A percentile compares a stretch with the other conserved stretches of the same genome.
Conservation (phyloP, 2,113 vertebrate species). For the Sterrhoptilus dennistouni region DNA sequence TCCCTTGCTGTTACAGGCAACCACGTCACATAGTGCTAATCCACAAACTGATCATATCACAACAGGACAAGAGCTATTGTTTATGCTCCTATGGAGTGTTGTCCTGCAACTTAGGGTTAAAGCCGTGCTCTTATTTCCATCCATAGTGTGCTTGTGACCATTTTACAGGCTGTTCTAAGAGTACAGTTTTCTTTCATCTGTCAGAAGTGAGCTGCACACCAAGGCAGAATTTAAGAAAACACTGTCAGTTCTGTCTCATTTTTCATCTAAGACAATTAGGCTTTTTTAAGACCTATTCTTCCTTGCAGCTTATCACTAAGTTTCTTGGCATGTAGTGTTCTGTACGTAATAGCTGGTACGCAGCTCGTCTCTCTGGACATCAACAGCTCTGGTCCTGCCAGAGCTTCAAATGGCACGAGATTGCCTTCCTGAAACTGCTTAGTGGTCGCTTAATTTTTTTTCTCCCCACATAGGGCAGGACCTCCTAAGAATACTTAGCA, state of each 20-base stretch:
- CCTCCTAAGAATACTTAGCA: neutral
- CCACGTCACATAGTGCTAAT: neutral
- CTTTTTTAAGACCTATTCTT: slow-evolving; percentile 51
- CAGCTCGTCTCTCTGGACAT: neutral
- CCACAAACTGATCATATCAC: neutral
- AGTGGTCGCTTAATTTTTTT: neutral
- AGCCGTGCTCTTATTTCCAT: neutral
- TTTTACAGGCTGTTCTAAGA: neutral
- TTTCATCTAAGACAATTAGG: slow-evolving; percentile 31
- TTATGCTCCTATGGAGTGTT: neutral
- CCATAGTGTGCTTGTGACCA: accelerated
- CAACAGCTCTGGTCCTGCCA: neutral
- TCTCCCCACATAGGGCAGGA: neutral
- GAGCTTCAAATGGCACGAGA: neutral
- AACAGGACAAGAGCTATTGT: neutral
- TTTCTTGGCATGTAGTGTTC: slow-evolving; percentile 21
- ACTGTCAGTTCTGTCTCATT: slow-evolving; percentile 26
- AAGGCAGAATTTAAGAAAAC: slow-evolving; percentile 25
- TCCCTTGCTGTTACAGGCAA: neutral
- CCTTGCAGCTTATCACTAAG: slow-evolving; percentile 15
- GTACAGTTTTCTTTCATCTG: neutral
- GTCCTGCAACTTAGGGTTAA: neutral
- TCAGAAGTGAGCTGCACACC: neutral
- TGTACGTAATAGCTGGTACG: neutral
- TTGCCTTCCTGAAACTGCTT: slow-evolving; percentile 19